phyloP scores from a whole-genome alignment of 2,888 invertebrate genomes.

The Mayetiola destructor region DNA sequence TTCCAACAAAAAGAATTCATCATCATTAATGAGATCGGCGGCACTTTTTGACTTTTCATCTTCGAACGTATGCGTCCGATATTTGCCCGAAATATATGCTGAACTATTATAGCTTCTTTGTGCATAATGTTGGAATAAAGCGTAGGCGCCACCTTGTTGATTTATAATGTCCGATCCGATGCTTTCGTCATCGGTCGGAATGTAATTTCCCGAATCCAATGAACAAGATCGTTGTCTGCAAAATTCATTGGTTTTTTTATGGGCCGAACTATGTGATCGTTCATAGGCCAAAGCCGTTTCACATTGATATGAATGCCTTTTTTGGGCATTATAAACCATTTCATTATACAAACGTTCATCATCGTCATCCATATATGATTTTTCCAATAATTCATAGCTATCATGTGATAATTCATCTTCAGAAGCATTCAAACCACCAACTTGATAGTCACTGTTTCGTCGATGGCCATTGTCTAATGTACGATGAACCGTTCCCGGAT shows the following conservation, averaged over 20 bases:
- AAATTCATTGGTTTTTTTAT: neutral
- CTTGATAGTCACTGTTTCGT: constrained; percentile 37
- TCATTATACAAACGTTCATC: constrained; percentile 30
- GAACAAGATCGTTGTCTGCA: constrained; percentile 48
- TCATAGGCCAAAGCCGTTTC: neutral
- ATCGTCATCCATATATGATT: constrained; percentile 49
- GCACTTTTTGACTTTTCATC: constrained; percentile 51
- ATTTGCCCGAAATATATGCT: constrained; percentile 32
- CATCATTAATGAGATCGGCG: constrained; percentile 54
- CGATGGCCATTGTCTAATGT: constrained; percentile 35
- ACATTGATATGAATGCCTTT: constrained; percentile 13
- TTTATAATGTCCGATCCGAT: constrained; percentile 43
- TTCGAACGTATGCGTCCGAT: constrained; percentile 38
- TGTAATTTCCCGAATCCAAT: constrained; percentile 60
- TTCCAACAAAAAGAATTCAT: constrained; percentile 53
- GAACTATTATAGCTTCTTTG: neutral
- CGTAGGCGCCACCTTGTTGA: neutral
- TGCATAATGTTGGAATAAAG: neutral
- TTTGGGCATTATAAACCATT: constrained; percentile 26
- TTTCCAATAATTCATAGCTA: constrained; percentile 72
- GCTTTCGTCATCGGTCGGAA: constrained; percentile 54
- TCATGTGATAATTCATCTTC: constrained; percentile 80
- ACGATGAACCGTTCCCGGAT: constrained; percentile 64
- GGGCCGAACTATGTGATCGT: neutral
- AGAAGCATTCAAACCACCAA: constrained; percentile 42